Percentiles rank a stretch among this genome's conserved stretches.
Evolutionary conservation across 2,888 invertebrate species (phyloP).

Genomic region (Megaustenia siamemsis): DNA sequence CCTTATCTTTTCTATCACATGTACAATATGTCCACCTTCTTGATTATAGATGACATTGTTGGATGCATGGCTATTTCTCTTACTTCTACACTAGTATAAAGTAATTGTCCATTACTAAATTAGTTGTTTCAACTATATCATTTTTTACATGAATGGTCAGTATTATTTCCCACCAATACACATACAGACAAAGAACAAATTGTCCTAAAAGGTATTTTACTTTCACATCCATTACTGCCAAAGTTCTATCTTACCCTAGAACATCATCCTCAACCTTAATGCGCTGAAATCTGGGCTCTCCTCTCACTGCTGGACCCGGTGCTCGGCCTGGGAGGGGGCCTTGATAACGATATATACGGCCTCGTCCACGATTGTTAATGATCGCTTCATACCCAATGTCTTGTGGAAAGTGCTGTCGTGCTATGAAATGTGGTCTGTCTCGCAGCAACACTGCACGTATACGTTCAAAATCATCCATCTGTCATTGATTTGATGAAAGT

Average conservation of each 20-base stretch:
- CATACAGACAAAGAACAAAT: too few species aligned
- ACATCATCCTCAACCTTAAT: constrained; percentile 53
- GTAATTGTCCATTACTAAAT: too few species aligned
- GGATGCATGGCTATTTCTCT: too few species aligned
- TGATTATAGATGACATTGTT: too few species aligned
- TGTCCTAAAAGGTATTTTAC: neutral
- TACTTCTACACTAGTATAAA: too few species aligned
- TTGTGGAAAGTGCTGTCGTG: constrained; percentile 42
- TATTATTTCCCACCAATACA: too few species aligned
- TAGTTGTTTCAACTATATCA: too few species aligned
- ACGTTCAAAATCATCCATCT: constrained; percentile 42
- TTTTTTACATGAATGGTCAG: too few species aligned
- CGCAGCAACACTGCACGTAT: constrained; percentile 45
- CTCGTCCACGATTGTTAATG: constrained; percentile 44
- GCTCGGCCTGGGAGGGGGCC: constrained; percentile 20
- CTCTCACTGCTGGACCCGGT: constrained; percentile 10
- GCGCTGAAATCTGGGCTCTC: constrained; percentile 39
- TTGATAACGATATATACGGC: constrained; percentile 36
- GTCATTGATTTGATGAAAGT: neutral
- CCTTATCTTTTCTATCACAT: too few species aligned
- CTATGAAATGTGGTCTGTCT: constrained; percentile 31
- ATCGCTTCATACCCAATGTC: constrained; percentile 32
- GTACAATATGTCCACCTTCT: too few species aligned
- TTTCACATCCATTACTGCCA: neutral
- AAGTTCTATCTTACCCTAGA: constrained; percentile 37